Conservation (phyloP, 1,140 invertebrate genomes). For the Tetraneura akinire region DNA sequence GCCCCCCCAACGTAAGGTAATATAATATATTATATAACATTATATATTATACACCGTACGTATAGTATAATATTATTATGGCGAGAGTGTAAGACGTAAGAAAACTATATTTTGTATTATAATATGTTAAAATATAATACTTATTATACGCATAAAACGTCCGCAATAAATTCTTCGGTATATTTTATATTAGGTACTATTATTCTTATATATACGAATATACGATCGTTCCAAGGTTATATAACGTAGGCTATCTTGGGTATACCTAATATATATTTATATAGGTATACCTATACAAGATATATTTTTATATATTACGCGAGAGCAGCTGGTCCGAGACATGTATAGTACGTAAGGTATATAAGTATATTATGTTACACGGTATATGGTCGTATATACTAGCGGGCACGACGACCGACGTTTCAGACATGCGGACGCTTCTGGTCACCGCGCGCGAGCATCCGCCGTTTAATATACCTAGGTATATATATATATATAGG, state of each 20-base stretch:
- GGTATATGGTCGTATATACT: not conserved
- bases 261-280: too few species aligned
- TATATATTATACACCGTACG: not conserved
- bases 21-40: not conserved
- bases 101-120: too few species aligned
- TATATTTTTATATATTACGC: not conserved
- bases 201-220: too few species aligned
- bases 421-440: slow-evolving; percentile 42
- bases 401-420: not conserved
- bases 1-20: not conserved
- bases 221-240: too few species aligned
- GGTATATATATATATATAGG: not conserved
- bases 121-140: too few species aligned
- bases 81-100: too few species aligned
- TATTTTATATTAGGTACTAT: too few species aligned
- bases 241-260: too few species aligned
- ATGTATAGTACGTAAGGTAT: too few species aligned
- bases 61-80: too few species aligned
- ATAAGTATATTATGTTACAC: too few species aligned
- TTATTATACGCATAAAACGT: not conserved
- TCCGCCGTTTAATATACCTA: not conserved
- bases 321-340: slow-evolving; percentile 13
- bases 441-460: slow-evolving; percentile 15
- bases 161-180: slow-evolving; percentile 23
- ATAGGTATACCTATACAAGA: not conserved